Percentiles rank a stretch among this genome's conserved stretches.
Evolutionary conservation across 2,797 vertebrate genomes (phyloP).

Genomic region (Sciaenops ocellatus): DNA sequence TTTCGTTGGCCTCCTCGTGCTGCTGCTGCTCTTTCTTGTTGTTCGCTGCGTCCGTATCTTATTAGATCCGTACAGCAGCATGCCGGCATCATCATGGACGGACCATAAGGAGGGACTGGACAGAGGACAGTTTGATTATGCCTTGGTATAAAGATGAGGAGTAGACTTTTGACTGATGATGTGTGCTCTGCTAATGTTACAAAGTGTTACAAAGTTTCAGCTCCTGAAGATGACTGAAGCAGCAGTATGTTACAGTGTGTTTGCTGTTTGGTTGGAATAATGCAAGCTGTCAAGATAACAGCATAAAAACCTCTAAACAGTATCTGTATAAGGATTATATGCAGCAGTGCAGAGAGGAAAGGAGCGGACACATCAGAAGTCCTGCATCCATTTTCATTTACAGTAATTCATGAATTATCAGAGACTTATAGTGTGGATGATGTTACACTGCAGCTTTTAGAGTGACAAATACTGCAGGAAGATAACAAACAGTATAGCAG

Average conservation of each 20-base stretch:
- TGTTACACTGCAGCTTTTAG: conserved; percentile 25
- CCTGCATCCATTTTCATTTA: conserved; percentile 15
- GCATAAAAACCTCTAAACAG: neutral
- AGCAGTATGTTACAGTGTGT: neutral
- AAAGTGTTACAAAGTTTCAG: neutral
- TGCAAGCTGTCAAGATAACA: conserved; percentile 8
- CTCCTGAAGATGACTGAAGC: conserved; percentile 5
- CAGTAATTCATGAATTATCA: conserved; percentile 15
- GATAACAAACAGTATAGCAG: conserved; percentile 10
- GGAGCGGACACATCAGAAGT: conserved; percentile 21
- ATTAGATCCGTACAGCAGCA: conserved; percentile 96
- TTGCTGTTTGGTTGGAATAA: neutral
- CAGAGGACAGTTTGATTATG: conserved; percentile 94
- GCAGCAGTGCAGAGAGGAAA: neutral
- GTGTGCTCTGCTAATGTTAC: neutral
- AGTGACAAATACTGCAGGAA: conserved; percentile 38
- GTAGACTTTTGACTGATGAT: conserved; percentile 15
- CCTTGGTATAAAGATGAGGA: conserved; percentile 83
- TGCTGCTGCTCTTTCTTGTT: conserved; percentile 92
- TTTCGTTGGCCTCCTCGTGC: conserved; percentile 92
- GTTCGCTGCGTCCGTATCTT: conserved; percentile 94
- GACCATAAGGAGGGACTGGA: conserved; percentile 94
- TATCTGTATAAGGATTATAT: neutral
- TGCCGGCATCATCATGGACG: conserved; percentile 94
- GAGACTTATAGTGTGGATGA: conserved; percentile 6